A percentile compares a stretch with the other conserved stretches of the same genome.
Evolutionary conservation across 2,797 vertebrate species (phyloP).

Genomic region (Benthosema pterotum): DNA sequence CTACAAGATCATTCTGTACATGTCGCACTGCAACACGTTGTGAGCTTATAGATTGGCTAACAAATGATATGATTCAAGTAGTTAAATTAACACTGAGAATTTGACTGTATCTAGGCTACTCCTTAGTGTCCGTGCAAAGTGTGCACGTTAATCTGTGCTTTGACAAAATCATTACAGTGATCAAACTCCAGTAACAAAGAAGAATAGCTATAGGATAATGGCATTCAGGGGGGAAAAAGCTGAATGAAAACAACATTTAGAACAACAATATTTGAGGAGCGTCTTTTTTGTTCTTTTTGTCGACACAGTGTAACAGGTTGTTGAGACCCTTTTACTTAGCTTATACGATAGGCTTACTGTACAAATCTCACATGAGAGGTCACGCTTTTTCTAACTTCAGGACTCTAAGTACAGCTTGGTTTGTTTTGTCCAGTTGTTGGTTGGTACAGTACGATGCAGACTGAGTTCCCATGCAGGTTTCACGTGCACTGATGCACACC

Average conservation of each 20-base stretch:
- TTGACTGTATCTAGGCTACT: constrained; percentile 21
- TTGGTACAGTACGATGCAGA: constrained; percentile 9
- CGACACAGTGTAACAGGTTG: constrained; percentile 66
- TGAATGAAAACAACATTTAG: constrained; percentile 56
- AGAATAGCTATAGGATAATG: constrained; percentile 35
- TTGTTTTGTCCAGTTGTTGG: constrained; percentile 5
- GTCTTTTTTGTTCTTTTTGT: constrained; percentile 52
- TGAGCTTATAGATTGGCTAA: no score
- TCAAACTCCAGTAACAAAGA: constrained; percentile 50
- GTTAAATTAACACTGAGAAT: no score
- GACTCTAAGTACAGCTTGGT: constrained; percentile 7
- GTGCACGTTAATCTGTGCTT: constrained; percentile 30
- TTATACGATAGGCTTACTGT: constrained; percentile 56
- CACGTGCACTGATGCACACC: no score
- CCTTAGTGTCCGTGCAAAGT: constrained; percentile 13
- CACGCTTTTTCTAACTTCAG: constrained; percentile 16
- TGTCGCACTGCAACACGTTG: no score
- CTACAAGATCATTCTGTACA: no score
- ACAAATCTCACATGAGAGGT: constrained; percentile 41
- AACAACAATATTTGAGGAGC: constrained; percentile 46
- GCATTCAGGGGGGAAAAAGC: constrained; percentile 31
- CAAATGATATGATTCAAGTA: no score
- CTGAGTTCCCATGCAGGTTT: background rate
- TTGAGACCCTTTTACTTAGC: constrained; percentile 50
- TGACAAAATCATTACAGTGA: constrained; percentile 47